Percentiles rank a stretch among this genome's conserved stretches.
Evolutionary conservation across 2,113 vertebrate genomes (phyloP).

Genomic region (Chlorodrepanis virens): DNA sequence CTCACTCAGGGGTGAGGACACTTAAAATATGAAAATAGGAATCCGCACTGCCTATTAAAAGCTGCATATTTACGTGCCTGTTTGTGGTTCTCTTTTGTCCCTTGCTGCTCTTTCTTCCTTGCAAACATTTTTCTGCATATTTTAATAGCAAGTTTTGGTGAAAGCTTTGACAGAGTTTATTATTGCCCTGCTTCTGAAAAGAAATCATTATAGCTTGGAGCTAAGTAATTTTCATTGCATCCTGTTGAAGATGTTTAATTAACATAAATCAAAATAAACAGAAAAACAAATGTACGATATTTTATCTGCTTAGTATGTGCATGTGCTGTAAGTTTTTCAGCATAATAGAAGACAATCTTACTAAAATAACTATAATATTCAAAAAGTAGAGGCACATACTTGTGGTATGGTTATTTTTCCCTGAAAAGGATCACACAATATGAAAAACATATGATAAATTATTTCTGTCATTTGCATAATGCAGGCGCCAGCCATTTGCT

Average conservation of each 20-base stretch:
- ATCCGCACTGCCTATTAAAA: slow-evolving; percentile 13
- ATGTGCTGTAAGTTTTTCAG: not conserved
- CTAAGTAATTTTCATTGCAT: not conserved
- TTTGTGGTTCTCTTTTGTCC: not conserved
- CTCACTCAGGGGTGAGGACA: slow-evolving; percentile 10
- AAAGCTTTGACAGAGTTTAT: slow-evolving; percentile 11
- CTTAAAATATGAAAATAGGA: slow-evolving; percentile 29
- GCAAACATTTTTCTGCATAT: not conserved
- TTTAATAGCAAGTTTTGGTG: not conserved
- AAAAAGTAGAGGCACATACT: not conserved
- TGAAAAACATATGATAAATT: not conserved
- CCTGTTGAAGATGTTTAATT: slow-evolving; percentile 30
- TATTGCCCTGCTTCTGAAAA: slow-evolving; percentile 8
- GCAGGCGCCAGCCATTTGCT: not conserved
- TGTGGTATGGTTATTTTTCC: not conserved
- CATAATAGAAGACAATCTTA: not conserved
- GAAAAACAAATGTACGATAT: not conserved
- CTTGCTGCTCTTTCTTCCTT: not conserved
- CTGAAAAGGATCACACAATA: not conserved
- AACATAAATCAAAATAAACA: slow-evolving; percentile 32
- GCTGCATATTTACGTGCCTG: not conserved
- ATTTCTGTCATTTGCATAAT: not conserved
- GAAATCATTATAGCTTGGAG: not conserved
- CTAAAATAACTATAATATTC: not conserved
- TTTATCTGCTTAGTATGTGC: not conserved